A percentile compares a stretch with the other conserved stretches of the same genome.
Conservation (phyloP, 2,797 vertebrate species). For the Hypotaenidia okinawae region DNA sequence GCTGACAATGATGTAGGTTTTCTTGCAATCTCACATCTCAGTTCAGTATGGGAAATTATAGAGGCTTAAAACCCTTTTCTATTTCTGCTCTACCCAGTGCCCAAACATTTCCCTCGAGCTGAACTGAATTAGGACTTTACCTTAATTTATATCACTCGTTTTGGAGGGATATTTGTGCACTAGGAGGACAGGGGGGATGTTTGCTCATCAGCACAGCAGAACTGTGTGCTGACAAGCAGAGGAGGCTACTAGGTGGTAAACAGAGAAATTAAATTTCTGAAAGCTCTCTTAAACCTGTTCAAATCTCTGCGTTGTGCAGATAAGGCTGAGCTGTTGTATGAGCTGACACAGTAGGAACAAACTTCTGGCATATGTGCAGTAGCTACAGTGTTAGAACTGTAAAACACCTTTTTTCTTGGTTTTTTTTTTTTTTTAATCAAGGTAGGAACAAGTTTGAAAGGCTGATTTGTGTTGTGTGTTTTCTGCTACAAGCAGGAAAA, state of each 20-base stretch:
- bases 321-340: slow-evolving; percentile 50
- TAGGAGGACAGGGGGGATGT: neutral
- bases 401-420: neutral
- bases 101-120: neutral
- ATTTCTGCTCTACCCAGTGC: neutral
- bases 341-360: slow-evolving; percentile 55
- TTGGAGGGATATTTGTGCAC: neutral
- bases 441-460: slow-evolving; percentile 37
- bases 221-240: neutral
- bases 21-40: neutral
- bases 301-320: slow-evolving; percentile 64
- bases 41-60: neutral
- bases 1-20: neutral
- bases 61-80: neutral
- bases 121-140: neutral
- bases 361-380: slow-evolving; percentile 33
- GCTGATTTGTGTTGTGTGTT: slow-evolving; percentile 15
- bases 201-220: neutral
- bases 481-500: slow-evolving; percentile 8
- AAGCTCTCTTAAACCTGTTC: slow-evolving; percentile 60
- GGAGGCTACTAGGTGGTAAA: slow-evolving; percentile 1
- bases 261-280: slow-evolving; percentile 57
- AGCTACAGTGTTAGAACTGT: slow-evolving; percentile 49
- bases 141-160: neutral
- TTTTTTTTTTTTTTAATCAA: neutral